Conservation (phyloP, 2,888 invertebrate species). For the Spicauda simplicius region DNA sequence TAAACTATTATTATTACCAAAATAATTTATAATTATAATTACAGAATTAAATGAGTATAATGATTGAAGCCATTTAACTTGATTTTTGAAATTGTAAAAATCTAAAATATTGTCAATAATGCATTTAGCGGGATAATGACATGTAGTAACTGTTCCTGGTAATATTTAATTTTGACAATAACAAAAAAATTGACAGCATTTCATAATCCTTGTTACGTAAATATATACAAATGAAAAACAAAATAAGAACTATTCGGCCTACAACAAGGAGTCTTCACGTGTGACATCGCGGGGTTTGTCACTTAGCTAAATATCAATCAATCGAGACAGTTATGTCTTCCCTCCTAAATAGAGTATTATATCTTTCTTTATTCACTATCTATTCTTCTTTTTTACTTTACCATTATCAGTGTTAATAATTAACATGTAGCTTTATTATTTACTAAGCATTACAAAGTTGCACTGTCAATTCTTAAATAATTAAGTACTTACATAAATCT, state of each 20-base stretch:
- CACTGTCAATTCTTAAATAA: too few relatives aligned
- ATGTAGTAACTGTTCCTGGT: constrained; percentile 52
- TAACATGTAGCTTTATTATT: background rate
- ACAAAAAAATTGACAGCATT: constrained; percentile 36
- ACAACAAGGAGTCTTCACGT: too few relatives aligned
- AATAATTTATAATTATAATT: constrained; percentile 31
- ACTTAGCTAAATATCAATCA: too few relatives aligned
- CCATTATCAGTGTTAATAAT: background rate
- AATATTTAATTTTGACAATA: constrained; percentile 57
- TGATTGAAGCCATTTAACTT: constrained; percentile 11
- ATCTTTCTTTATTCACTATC: background rate
- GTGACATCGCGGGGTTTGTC: too few relatives aligned
- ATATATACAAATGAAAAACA: too few relatives aligned
- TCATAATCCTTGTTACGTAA: constrained; percentile 20
- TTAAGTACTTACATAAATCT: too few relatives aligned
- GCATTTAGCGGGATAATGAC: constrained; percentile 41
- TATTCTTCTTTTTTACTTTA: too few relatives aligned
- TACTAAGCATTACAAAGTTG: too few relatives aligned
- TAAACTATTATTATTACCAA: constrained; percentile 32
- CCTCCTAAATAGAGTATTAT: background rate
- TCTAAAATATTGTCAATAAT: constrained; percentile 31
- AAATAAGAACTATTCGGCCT: too few relatives aligned
- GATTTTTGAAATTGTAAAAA: constrained; percentile 19
- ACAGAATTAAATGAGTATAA: constrained; percentile 30
- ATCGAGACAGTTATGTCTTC: too few relatives aligned